Conservation (phyloP, 2,888 invertebrate species). For the Nomada ferruginata region DNA sequence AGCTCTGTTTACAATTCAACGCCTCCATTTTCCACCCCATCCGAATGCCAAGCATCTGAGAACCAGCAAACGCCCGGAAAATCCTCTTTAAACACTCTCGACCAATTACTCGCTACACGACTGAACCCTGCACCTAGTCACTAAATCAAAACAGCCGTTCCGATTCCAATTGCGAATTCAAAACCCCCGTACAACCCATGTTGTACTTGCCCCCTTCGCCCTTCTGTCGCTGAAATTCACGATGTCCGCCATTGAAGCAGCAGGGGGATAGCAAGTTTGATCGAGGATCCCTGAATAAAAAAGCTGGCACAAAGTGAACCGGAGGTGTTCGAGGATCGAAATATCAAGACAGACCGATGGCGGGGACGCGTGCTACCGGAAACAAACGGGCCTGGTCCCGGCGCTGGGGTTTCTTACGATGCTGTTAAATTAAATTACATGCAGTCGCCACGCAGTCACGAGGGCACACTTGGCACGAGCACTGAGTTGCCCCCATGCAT, state of each 20-base stretch:
- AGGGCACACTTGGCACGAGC: constrained; percentile 81
- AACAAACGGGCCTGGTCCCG: constrained; percentile 54
- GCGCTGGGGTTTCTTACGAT: constrained; percentile 77
- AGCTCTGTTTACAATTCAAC: background rate
- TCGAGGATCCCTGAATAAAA: background rate
- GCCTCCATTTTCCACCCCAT: constrained; percentile 1
- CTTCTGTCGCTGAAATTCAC: background rate
- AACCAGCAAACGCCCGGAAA: background rate
- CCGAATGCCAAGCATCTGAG: constrained; percentile 2
- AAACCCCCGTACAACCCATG: background rate
- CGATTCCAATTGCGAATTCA: constrained; percentile 20
- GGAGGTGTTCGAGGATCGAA: constrained; percentile 15
- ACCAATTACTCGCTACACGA: constrained; percentile 27
- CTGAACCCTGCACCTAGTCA: background rate
- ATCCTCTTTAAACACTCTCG: constrained; percentile 3
- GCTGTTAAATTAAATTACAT: constrained; percentile 82
- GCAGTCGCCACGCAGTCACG: constrained; percentile 80
- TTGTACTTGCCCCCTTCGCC: background rate
- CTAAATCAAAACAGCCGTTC: constrained; percentile 23
- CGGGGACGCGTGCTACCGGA: constrained; percentile 42
- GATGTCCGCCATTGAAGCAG: background rate
- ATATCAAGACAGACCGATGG: constrained; percentile 33
- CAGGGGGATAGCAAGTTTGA: constrained; percentile 1
- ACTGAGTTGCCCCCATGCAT: constrained; percentile 77
- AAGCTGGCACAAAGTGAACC: background rate